Conservation (phyloP, 2,113 vertebrate genomes). For the Clarias batrachus region DNA sequence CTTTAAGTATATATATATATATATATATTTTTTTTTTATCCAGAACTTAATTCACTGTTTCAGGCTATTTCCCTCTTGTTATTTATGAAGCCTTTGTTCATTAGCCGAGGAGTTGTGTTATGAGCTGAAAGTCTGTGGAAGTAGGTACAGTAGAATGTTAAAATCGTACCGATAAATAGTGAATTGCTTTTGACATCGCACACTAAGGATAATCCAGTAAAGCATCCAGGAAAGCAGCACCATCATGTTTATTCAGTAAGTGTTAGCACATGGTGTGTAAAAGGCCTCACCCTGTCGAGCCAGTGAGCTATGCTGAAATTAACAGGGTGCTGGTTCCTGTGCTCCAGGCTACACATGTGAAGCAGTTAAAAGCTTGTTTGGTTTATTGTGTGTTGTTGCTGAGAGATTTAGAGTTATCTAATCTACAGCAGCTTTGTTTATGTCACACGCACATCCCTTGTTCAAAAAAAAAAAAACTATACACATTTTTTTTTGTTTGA, state of each 20-base stretch:
- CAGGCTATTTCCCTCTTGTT: background rate
- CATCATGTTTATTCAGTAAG: conserved; percentile 31
- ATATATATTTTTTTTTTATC: too few species aligned
- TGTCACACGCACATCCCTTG: background rate
- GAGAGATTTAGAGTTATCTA: conserved; percentile 34
- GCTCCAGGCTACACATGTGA: conserved; percentile 42
- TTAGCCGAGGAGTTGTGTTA: background rate
- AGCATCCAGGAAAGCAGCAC: background rate
- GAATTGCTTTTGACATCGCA: background rate
- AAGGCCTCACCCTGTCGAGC: background rate
- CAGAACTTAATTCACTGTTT: background rate
- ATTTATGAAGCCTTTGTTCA: background rate
- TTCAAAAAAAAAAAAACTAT: too few species aligned
- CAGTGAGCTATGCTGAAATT: background rate
- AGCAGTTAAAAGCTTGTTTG: conserved; percentile 30
- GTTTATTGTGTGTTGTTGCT: conserved; percentile 43
- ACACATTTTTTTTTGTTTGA: background rate
- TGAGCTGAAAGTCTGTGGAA: conserved; percentile 1
- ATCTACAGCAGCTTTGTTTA: conserved; percentile 37
- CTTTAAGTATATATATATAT: background rate
- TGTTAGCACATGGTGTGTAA: conserved; percentile 32
- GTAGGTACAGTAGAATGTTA: background rate
- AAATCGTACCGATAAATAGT: background rate
- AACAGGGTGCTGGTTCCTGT: conserved; percentile 40
- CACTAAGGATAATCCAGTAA: background rate